Base-by-base conservation (phyloP, 1,140 invertebrate species). In the Spodoptera frugiperda region DNA sequence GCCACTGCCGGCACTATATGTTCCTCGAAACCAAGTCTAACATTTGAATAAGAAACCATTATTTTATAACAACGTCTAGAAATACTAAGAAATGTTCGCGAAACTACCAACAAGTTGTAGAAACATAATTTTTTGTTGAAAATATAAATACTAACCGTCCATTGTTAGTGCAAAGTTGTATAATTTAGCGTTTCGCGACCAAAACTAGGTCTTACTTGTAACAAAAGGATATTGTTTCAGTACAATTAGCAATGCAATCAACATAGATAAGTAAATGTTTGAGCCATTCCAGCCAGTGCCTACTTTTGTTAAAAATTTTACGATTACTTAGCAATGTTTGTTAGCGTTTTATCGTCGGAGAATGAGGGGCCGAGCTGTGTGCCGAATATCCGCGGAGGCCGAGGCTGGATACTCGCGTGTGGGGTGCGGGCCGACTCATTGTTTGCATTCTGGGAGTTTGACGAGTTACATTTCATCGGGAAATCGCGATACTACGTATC, bases 201-300 rank as follows among this genome's bases (percentile, higher is more conserved):
- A 88, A 90, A 90, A 88, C 84, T 90, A 87, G 89, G 89, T 89
- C 87, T 89, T 87, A 87, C 84, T 84, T 82, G 77, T 82, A 88
- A 90, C 89, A 90, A 89, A 90, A 88, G 89, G 85, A 90, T 89
- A 90, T 90, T 90, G 87, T 90, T 90, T 85, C 81, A 78, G 80
- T 84, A 84, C 87, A 89, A 90, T 90, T 90, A 90, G 87, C 87
- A 84, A 84, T 82, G 87, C 87, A 87, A 89, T 90, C 85, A 88
- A 84, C 87, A 87, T 88, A 90, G 89, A 90, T 90, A 90, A 89
- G 87, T 90, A 84, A 88, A 88, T 86, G 87, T 90, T 87, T 87
- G 87, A 86, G 83, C 80, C 86, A 85, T 84, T 82, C 79, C 80
- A 79, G 78, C 79, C 79, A 79, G 78, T 85, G 71, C 63, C 54